Percentiles rank a stretch among this genome's conserved stretches.
These are phyloP conservation scores for Mylabris sibirica DNA, from an alignment of 2,888 invertebrate species.

Conservation along the genomic window DNA sequence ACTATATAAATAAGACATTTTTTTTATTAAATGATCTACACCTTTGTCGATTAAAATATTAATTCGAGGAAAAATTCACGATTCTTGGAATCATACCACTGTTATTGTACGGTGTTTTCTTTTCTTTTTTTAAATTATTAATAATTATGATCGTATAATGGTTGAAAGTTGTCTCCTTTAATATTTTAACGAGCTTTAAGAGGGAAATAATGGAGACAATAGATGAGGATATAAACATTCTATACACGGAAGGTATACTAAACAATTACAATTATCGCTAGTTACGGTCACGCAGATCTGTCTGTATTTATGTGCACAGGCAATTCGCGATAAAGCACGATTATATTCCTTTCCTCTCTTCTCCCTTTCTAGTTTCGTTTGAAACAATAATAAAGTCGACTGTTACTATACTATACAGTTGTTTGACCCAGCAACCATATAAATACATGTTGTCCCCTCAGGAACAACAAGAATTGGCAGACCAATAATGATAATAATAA, in stretches of 20 bases:
- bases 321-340: slow-evolving; percentile 23
- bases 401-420: slow-evolving; percentile 7
- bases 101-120: background rate
- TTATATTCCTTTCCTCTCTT: slow-evolving; percentile 13
- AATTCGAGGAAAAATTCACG: background rate
- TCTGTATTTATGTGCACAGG: slow-evolving; percentile 13
- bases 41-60: slow-evolving; percentile 18
- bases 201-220: slow-evolving; percentile 9
- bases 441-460: background rate
- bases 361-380: slow-evolving; percentile 3
- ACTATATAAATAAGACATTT: slow-evolving; percentile 28
- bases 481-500: slow-evolving; percentile 2
- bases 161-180: background rate
- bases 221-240: background rate
- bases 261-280: slow-evolving; percentile 34
- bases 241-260: slow-evolving; percentile 27
- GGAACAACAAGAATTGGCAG: slow-evolving; percentile 1
- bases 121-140: background rate
- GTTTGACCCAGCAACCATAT: background rate
- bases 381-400: slow-evolving; percentile 6
- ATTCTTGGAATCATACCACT: background rate
- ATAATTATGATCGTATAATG: background rate
- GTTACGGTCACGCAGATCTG: slow-evolving; percentile 32
- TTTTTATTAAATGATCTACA: too few relatives aligned
- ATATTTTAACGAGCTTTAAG: background rate